Conservation (phyloP, 2,113 vertebrate species). For the Cariama cristata region DNA sequence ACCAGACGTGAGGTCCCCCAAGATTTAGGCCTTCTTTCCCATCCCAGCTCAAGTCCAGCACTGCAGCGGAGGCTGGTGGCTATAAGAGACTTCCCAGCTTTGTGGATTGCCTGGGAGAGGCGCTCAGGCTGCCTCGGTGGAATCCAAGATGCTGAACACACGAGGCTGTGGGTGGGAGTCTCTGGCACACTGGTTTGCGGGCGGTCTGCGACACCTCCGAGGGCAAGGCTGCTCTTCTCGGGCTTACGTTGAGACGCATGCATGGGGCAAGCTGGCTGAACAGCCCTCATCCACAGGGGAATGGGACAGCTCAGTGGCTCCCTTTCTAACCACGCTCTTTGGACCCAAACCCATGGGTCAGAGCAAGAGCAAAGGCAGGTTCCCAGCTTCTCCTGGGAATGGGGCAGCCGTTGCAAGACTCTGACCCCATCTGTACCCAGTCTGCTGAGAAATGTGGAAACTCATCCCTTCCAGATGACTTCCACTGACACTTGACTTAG, state of each 20-base stretch:
- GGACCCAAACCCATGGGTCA: neutral
- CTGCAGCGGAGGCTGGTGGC: neutral
- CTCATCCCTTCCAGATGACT: neutral
- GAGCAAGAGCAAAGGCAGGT: neutral
- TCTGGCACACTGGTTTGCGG: neutral
- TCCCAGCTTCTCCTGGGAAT: neutral
- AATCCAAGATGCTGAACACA: neutral
- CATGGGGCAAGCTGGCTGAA: neutral
- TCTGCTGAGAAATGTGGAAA: neutral
- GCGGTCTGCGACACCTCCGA: neutral
- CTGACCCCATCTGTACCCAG: neutral
- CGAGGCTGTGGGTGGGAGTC: neutral
- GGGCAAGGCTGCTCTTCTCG: neutral
- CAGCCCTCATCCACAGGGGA: neutral
- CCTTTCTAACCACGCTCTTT: neutral
- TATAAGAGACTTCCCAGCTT: neutral
- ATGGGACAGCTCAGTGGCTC: neutral
- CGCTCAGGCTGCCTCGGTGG: neutral
- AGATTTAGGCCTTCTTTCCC: neutral
- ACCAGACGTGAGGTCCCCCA: neutral
- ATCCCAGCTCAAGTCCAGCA: neutral
- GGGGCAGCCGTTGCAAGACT: neutral
- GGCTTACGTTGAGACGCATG: accelerated
- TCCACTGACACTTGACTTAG: neutral
- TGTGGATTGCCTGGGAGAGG: neutral